A percentile compares a stretch with the other conserved stretches of the same genome.
Conservation (phyloP, 1,140 invertebrate genomes). For the Eriocheir sinensis region DNA sequence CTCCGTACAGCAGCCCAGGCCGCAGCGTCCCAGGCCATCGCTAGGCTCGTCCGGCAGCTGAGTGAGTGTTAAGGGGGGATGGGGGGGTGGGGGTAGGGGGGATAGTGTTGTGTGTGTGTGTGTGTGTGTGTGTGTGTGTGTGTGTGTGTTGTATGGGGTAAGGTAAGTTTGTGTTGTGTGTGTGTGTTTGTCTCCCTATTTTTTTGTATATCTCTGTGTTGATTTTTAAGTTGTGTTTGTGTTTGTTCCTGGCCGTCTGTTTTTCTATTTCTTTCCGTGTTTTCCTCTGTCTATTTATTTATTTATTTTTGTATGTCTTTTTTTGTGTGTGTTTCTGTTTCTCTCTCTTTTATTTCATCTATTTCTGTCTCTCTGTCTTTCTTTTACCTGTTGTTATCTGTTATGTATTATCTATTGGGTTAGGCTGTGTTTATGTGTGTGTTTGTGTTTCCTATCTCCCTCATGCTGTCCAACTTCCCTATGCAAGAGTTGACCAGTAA, state of each 20-base stretch:
- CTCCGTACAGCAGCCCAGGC: constrained; percentile 91
- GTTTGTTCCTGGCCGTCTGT: not conserved
- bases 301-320: constrained; percentile 10
- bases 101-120: too few relatives aligned
- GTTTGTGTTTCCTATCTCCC: not conserved
- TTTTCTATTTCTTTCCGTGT: not conserved
- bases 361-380: not conserved
- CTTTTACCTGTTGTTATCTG: not conserved
- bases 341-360: not conserved
- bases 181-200: constrained; percentile 33
- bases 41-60: constrained; percentile 91
- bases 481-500: not conserved
- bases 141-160: not conserved
- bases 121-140: too few relatives aligned
- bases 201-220: not conserved
- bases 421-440: too few relatives aligned
- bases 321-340: not conserved
- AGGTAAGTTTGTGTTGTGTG: too few relatives aligned
- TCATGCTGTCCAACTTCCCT: not conserved
- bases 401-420: too few relatives aligned
- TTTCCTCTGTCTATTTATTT: not conserved
- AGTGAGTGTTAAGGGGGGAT: constrained; percentile 82
- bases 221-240: not conserved
- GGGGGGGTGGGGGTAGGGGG: too few relatives aligned
- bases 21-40: constrained; percentile 90